These are phyloP conservation scores for Tortrix viridana DNA, from an alignment of 2,888 invertebrate species.

Conservation along the genomic window DNA sequence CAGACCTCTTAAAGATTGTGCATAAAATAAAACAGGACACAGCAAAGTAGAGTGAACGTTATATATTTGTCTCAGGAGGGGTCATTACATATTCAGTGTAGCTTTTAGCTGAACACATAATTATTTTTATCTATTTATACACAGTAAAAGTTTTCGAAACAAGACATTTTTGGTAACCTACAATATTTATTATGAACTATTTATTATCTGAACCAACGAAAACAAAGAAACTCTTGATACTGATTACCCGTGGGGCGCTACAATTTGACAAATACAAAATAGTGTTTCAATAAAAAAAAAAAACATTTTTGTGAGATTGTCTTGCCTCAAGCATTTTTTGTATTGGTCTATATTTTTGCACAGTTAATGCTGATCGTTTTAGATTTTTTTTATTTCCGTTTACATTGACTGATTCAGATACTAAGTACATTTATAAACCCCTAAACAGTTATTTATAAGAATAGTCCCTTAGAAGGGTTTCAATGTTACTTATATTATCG, in stretches of 20 bases:
- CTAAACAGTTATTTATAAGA: slow-evolving; percentile 18
- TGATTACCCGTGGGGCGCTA: too few species aligned
- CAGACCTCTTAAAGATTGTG: too few species aligned
- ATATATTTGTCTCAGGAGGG: slow-evolving; percentile 60
- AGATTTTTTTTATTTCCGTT: background rate
- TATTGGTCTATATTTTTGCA: too few species aligned
- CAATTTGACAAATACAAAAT: too few species aligned
- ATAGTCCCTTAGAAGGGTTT: background rate
- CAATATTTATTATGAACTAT: background rate
- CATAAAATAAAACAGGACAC: slow-evolving; percentile 12
- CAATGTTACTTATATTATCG: too few species aligned
- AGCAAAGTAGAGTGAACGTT: slow-evolving; percentile 50
- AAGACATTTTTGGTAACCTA: slow-evolving; percentile 11
- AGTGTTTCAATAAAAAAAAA: too few species aligned
- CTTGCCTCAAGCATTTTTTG: too few species aligned
- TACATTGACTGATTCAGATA: slow-evolving; percentile 8
- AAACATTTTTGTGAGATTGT: too few species aligned
- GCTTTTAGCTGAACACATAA: slow-evolving; percentile 69
- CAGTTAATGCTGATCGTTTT: background rate
- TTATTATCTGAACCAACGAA: background rate
- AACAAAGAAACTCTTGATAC: background rate
- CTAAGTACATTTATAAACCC: slow-evolving; percentile 16
- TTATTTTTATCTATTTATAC: slow-evolving; percentile 22
- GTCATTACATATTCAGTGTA: slow-evolving; percentile 51
- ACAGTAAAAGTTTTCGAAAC: slow-evolving; percentile 27